Conservation (phyloP, 2,113 vertebrate genomes). For the Microcebus tavaratra region DNA sequence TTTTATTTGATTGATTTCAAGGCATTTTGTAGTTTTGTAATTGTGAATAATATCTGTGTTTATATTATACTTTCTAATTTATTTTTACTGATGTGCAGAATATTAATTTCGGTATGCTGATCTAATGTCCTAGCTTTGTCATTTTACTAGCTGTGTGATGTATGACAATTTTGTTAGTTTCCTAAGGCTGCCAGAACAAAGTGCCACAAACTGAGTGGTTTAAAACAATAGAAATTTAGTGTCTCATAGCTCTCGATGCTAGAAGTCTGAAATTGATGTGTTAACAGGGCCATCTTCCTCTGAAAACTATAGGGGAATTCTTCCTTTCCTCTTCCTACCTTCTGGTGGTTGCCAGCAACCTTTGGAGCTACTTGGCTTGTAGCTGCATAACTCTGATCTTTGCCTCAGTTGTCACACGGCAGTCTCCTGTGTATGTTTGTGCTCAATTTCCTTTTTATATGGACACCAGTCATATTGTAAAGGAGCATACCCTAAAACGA, state of each 20-base stretch:
- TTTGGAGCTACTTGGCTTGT: background rate
- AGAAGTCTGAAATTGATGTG: background rate
- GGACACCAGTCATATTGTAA: background rate
- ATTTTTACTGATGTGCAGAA: background rate
- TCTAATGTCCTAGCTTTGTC: background rate
- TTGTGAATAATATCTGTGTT: background rate
- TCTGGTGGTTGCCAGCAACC: background rate
- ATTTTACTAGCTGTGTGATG: background rate
- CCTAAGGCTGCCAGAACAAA: background rate
- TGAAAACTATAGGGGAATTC: background rate
- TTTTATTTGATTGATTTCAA: constrained; percentile 25
- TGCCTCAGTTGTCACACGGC: too few relatives aligned
- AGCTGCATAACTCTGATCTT: background rate
- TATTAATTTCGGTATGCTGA: background rate
- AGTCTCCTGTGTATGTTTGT: background rate
- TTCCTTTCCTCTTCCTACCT: background rate
- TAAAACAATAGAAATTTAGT: background rate
- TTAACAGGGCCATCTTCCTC: background rate
- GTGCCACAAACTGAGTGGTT: background rate
- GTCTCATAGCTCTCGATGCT: background rate
- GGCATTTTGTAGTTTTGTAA: background rate
- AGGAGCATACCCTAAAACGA: background rate
- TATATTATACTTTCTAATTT: background rate
- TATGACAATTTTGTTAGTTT: background rate
- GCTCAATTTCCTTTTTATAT: background rate